Evolutionary conservation across 2,888 invertebrate genomes (phyloP).

Genomic region (Cybosia mesomella): DNA sequence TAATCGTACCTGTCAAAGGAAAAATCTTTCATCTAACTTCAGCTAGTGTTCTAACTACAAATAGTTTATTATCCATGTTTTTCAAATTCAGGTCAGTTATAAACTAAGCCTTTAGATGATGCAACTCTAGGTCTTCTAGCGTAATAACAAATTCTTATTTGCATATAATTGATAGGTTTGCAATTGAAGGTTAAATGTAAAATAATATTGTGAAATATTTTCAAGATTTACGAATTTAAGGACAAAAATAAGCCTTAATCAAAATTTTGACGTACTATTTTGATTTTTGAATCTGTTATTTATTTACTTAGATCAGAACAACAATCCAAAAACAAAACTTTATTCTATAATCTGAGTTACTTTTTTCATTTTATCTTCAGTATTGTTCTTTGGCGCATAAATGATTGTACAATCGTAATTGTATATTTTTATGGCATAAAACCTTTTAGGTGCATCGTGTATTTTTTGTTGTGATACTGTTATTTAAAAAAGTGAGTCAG

Average conservation of each 20-base stretch:
- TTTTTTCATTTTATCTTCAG: neutral
- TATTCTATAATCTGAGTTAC: neutral
- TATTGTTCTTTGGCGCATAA: neutral
- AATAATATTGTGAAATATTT: neutral
- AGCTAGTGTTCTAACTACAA: neutral
- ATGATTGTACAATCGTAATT: neutral
- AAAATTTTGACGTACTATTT: neutral
- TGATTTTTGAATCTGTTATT: neutral
- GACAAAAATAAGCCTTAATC: too few species aligned
- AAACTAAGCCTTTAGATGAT: conserved; percentile 9
- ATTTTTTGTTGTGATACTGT: conserved; percentile 35
- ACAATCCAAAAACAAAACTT: neutral
- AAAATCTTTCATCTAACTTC: neutral
- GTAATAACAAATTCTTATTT: conserved; percentile 7
- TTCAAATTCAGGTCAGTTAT: neutral
- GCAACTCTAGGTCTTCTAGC: conserved; percentile 18
- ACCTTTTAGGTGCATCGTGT: neutral
- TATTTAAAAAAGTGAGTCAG: conserved; percentile 54
- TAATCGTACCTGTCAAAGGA: neutral
- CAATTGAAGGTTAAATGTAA: neutral
- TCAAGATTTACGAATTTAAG: neutral
- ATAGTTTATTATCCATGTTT: neutral
- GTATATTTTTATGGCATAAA: neutral
- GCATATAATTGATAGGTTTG: neutral
- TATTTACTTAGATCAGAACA: neutral